These are phyloP conservation scores for Larimichthys crocea DNA, from an alignment of 2,113 vertebrate species.

Conservation along the genomic window DNA sequence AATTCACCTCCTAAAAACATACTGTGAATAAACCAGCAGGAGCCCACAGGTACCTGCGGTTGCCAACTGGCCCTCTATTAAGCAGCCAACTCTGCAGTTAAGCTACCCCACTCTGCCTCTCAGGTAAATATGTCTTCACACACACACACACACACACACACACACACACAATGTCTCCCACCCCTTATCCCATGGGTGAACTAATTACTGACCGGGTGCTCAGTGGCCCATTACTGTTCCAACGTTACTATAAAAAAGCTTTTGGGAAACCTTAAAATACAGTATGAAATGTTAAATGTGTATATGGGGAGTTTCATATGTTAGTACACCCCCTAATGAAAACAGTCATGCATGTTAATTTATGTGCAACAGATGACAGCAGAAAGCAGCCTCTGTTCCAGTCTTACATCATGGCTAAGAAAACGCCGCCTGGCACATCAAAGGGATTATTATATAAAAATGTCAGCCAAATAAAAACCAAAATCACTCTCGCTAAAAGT, in stretches of 20 bases:
- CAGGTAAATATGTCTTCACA: background rate
- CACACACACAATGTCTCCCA: background rate
- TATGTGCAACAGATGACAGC: too few relatives aligned
- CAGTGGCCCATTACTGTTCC: background rate
- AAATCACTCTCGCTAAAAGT: too few relatives aligned
- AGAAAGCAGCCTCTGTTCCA: too few relatives aligned
- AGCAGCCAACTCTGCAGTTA: slow-evolving; percentile 7
- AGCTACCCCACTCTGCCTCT: background rate
- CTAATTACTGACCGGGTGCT: background rate
- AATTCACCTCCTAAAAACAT: slow-evolving; percentile 10
- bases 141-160: slow-evolving; percentile 1
- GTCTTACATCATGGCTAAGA: too few relatives aligned
- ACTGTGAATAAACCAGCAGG: slow-evolving; percentile 26
- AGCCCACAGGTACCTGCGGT: background rate
- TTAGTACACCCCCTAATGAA: too few relatives aligned
- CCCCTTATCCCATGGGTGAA: background rate
- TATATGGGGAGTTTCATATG: background rate
- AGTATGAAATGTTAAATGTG: background rate
- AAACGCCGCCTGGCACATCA: too few relatives aligned
- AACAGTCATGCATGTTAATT: too few relatives aligned
- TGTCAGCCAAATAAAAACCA: too few relatives aligned
- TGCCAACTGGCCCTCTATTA: slow-evolving; percentile 6
- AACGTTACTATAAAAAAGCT: background rate
- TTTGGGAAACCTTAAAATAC: background rate
- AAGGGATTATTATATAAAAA: too few relatives aligned